Percentiles rank a stretch among this genome's conserved stretches.
Conservation (phyloP, 2,797 vertebrate species). For the Gymnothorax javanicus region DNA sequence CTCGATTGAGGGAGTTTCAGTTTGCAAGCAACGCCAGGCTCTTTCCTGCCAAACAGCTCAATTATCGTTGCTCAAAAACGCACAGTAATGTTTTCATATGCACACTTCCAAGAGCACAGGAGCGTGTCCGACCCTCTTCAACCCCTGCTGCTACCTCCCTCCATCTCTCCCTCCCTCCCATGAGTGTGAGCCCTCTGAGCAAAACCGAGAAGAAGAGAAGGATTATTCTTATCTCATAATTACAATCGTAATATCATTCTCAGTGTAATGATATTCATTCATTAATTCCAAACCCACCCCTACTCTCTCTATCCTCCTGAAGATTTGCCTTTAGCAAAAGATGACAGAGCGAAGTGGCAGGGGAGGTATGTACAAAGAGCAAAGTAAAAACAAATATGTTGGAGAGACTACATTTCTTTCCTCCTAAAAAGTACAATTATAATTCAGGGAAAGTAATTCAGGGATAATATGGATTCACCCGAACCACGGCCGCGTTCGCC, state of each 20-base stretch:
- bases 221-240: neutral
- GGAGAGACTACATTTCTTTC: too few species aligned
- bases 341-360: too few species aligned
- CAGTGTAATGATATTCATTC: neutral
- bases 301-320: neutral
- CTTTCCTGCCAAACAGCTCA: neutral
- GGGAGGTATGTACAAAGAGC: too few species aligned
- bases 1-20: neutral
- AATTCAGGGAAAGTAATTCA: too few species aligned
- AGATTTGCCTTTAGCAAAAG: too few species aligned
- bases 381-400: too few species aligned
- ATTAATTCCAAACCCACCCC: neutral
- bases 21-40: neutral
- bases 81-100: neutral
- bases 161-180: neutral
- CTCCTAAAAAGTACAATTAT: too few species aligned
- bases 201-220: neutral
- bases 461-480: too few species aligned
- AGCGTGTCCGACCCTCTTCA: neutral
- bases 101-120: neutral
- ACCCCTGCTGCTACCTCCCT: neutral
- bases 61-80: neutral
- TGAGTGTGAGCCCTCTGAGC: neutral
- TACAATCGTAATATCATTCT: neutral
- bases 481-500: too few species aligned